Conservation (phyloP, 1,140 invertebrate species). For the Leptoteleia sp. region DNA sequence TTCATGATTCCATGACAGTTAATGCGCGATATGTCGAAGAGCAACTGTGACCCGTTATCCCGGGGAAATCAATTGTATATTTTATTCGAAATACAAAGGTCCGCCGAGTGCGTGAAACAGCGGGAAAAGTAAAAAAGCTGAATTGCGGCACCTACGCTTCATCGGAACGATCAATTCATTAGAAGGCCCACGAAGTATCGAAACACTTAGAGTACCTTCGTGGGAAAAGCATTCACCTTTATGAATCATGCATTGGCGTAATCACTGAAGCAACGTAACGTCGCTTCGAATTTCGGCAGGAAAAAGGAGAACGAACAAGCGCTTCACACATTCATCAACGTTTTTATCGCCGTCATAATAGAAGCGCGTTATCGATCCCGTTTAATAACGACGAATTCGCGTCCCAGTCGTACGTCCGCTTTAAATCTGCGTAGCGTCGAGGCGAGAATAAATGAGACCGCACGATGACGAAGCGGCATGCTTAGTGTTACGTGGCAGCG, state of each 20-base stretch:
- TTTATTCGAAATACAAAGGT: too few relatives aligned
- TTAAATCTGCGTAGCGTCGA: constrained; percentile 52
- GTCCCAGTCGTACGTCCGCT: constrained; percentile 24
- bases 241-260: constrained; percentile 30
- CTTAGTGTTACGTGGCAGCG: constrained; percentile 59
- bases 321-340: constrained; percentile 31
- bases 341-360: constrained; percentile 49
- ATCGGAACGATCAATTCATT: constrained; percentile 35
- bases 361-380: constrained; percentile 31
- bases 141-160: constrained; percentile 1
- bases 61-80: too few relatives aligned
- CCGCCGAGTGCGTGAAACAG: too few relatives aligned
- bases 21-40: too few relatives aligned
- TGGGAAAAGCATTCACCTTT: constrained; percentile 27
- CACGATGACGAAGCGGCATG: constrained; percentile 67
- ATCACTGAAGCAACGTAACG: constrained; percentile 17
- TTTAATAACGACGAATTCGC: constrained; percentile 66
- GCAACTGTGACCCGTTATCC: too few relatives aligned
- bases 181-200: constrained; percentile 24
- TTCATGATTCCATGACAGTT: too few relatives aligned
- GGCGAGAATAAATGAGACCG: constrained; percentile 67
- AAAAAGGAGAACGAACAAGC: constrained; percentile 22
- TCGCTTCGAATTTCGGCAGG: constrained; percentile 18
- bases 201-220: constrained; percentile 37
- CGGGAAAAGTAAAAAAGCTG: too few relatives aligned